These are phyloP conservation scores for Caerostris darwini DNA, from an alignment of 1,140 invertebrate species.

Conservation along the genomic window DNA sequence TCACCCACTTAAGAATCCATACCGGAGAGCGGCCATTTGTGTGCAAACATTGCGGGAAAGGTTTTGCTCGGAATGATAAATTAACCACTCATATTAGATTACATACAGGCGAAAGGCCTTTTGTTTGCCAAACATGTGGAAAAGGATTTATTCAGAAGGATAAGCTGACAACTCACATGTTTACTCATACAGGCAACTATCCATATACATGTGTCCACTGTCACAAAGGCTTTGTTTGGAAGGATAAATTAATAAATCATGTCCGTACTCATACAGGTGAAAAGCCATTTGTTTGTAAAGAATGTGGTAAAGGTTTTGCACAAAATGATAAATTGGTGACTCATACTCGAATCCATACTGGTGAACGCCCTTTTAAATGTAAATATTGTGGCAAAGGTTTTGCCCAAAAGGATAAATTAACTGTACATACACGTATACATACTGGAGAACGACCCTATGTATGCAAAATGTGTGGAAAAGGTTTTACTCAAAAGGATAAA, in stretches of 20 bases:
- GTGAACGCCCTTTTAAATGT: constrained; percentile 84
- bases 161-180: constrained; percentile 79
- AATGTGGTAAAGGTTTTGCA: constrained; percentile 82
- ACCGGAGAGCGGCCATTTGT: constrained; percentile 81
- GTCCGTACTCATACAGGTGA: constrained; percentile 82
- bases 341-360: constrained; percentile 81
- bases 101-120: constrained; percentile 89
- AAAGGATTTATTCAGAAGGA: constrained; percentile 89
- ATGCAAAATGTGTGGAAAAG: constrained; percentile 85
- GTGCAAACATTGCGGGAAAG: constrained; percentile 80
- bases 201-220: constrained; percentile 80
- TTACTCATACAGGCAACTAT: constrained; percentile 76
- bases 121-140: constrained; percentile 89
- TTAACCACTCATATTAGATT: constrained; percentile 86
- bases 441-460: constrained; percentile 90
- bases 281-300: constrained; percentile 80
- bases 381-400: constrained; percentile 86
- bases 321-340: constrained; percentile 68
- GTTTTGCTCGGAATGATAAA: constrained; percentile 78
- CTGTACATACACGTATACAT: constrained; percentile 87
- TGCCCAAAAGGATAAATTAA: constrained; percentile 86
- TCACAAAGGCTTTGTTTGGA: constrained; percentile 85
- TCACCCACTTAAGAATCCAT: constrained; percentile 81
- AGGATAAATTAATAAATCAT: constrained; percentile 81
- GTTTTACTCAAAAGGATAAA: constrained; percentile 80